Conservation (phyloP, 1,140 invertebrate genomes). For the Psix sp. region DNA sequence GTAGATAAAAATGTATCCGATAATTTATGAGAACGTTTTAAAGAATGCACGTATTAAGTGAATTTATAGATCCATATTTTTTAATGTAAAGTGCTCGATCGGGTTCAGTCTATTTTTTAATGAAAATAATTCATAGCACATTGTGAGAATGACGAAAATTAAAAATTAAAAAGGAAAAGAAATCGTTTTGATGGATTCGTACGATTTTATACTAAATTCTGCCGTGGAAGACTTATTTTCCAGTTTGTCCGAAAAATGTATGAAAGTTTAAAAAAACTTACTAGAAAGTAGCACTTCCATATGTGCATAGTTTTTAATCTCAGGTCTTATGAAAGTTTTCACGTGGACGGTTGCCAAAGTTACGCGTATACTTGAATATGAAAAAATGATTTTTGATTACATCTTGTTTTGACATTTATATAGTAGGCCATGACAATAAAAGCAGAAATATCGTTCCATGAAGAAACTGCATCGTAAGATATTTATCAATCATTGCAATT, state of each 20-base stretch:
- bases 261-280: not conserved
- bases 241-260: slow-evolving; percentile 3
- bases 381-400: slow-evolving; percentile 1
- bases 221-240: not conserved
- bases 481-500: too few species aligned
- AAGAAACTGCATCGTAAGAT: not conserved
- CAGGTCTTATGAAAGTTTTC: slow-evolving; percentile 5
- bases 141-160: too few species aligned
- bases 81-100: not conserved
- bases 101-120: not conserved
- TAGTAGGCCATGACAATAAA: not conserved
- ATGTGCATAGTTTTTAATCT: slow-evolving; percentile 7
- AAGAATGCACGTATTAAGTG: not conserved
- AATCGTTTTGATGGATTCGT: too few species aligned
- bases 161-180: too few species aligned
- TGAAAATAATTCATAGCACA: not conserved
- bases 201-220: too few species aligned
- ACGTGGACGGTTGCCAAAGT: slow-evolving; percentile 3
- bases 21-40: slow-evolving; percentile 1
- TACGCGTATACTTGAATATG: not conserved
- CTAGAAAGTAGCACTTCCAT: slow-evolving; percentile 3
- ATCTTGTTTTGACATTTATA: not conserved
- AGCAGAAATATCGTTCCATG: not conserved
- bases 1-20: slow-evolving; percentile 6
- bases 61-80: slow-evolving; percentile 1